Percentiles rank a stretch among this genome's conserved stretches.
These are phyloP conservation scores for Amphipoea oculea DNA, from an alignment of 2,888 invertebrate genomes.

Conservation along the genomic window DNA sequence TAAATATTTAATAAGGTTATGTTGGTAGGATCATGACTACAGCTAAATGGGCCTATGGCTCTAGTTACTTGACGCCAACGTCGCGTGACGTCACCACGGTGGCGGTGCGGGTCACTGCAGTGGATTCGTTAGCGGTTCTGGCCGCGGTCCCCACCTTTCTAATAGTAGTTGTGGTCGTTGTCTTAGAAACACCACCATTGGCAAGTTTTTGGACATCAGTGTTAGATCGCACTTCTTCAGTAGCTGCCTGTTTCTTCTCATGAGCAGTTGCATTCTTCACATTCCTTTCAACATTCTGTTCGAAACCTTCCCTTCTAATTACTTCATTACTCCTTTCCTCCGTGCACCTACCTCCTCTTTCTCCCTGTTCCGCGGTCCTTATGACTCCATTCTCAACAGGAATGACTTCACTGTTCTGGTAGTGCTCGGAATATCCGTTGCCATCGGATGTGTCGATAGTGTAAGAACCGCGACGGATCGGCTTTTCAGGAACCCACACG, in stretches of 20 bases:
- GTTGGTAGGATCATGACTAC: conserved; percentile 49
- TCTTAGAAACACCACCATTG: conserved; percentile 84
- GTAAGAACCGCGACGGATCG: conserved; percentile 84
- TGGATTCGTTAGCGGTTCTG: conserved; percentile 80
- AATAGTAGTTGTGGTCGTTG: conserved; percentile 86
- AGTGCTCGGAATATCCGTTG: conserved; percentile 79
- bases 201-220: conserved; percentile 84
- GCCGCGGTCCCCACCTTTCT: conserved; percentile 84
- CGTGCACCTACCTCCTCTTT: conserved; percentile 75
- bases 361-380: conserved; percentile 79
- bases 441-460: conserved; percentile 84
- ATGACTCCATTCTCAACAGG: conserved; percentile 83
- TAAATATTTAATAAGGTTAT: conserved; percentile 48
- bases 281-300: conserved; percentile 80
- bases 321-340: conserved; percentile 79
- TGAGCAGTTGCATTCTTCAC: conserved; percentile 80
- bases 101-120: conserved; percentile 72
- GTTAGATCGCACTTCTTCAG: conserved; percentile 83
- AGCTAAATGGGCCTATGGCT: conserved; percentile 21
- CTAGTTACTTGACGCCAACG: conserved; percentile 83
- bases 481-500: conserved; percentile 85
- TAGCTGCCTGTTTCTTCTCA: conserved; percentile 79
- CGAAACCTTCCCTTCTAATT: conserved; percentile 80
- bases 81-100: conserved; percentile 80
- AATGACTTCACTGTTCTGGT: conserved; percentile 81